These are phyloP conservation scores for Mus pahari DNA, from an alignment of 2,113 vertebrate genomes.

Conservation along the genomic window DNA sequence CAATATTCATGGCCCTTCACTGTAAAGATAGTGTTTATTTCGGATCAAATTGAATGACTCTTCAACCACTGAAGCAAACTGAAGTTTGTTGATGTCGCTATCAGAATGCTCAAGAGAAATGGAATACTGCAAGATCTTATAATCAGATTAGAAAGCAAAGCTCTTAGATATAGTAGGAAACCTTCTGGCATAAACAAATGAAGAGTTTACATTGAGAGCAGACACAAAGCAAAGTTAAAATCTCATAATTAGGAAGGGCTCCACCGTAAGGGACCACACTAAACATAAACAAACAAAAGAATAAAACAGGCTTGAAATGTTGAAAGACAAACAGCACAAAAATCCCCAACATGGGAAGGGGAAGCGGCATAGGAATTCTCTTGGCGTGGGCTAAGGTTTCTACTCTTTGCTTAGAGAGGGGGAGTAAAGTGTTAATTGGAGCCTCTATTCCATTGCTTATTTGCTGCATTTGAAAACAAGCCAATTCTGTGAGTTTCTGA, in stretches of 20 bases:
- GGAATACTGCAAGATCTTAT: neutral
- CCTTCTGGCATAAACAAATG: slow-evolving; percentile 4
- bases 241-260: neutral
- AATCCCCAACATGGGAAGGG: neutral
- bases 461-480: neutral
- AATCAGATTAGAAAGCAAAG: slow-evolving; percentile 3
- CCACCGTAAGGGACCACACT: neutral
- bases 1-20: neutral
- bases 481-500: neutral
- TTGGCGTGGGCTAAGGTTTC: neutral
- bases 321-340: neutral
- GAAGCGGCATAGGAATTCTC: neutral
- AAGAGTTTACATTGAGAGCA: slow-evolving; percentile 1
- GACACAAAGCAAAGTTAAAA: slow-evolving; percentile 43
- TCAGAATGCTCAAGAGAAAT: slow-evolving; percentile 9
- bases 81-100: neutral
- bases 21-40: neutral
- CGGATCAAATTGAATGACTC: neutral
- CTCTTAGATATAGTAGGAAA: neutral
- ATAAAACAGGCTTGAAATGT: neutral
- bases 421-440: neutral
- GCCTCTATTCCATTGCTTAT: neutral
- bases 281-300: neutral
- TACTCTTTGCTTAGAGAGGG: neutral
- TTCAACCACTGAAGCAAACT: slow-evolving; percentile 15